Conservation (phyloP, 2,797 vertebrate genomes). For the Craterocephalus amniculus region DNA sequence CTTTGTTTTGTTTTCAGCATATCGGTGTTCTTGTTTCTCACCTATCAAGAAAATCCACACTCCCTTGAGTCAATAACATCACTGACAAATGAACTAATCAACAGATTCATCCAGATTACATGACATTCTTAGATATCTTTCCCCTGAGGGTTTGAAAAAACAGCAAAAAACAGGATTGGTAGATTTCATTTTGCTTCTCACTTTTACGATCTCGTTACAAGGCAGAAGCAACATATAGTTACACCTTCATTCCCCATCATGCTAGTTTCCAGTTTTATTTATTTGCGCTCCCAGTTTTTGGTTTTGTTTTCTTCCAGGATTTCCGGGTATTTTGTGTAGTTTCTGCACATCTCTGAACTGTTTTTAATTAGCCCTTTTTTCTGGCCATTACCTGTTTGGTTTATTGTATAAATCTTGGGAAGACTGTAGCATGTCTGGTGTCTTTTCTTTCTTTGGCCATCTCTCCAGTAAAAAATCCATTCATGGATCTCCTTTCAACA, state of each 20-base stretch:
- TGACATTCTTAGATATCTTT: not conserved
- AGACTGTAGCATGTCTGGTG: not conserved
- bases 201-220: not conserved
- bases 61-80: too few relatives aligned
- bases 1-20: too few relatives aligned
- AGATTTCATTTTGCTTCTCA: not conserved
- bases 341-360: not conserved
- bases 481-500: not conserved
- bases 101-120: not conserved
- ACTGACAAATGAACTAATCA: too few relatives aligned
- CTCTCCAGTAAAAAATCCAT: not conserved
- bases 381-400: too few relatives aligned
- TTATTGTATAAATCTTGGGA: not conserved
- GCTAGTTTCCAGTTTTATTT: not conserved
- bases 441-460: too few relatives aligned
- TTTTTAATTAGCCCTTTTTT: too few relatives aligned
- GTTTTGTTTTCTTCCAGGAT: not conserved
- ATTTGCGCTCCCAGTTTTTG: not conserved
- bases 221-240: not conserved
- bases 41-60: too few relatives aligned
- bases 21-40: too few relatives aligned
- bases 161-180: too few relatives aligned
- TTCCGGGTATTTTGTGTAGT: not conserved
- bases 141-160: not conserved
- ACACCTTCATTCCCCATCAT: not conserved